Base-by-base conservation (phyloP, 2,888 invertebrate species). In the Coecobrya sp. region DNA sequence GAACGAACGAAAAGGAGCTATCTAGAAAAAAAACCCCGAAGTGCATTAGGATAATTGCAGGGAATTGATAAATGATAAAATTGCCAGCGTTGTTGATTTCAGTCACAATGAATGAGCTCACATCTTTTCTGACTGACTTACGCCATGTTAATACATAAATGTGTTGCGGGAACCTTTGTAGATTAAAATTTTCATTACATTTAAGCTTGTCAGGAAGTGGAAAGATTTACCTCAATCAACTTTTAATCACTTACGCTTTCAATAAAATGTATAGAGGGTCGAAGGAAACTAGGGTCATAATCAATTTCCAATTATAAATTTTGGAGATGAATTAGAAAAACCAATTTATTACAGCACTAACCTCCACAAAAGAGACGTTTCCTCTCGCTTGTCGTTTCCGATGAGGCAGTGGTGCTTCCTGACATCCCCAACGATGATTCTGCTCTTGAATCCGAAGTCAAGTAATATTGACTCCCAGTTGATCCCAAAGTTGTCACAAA, bases 321-420 rank as follows among this genome's bases (percentile, higher is more conserved):
- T 36, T 36, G 2, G 36, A 49, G 1, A 49, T 13, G 49, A 13
- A 7, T 49, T 25, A 62, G 68, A 68, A 7, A 68, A 27, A 16
- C n/a, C 8, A 27, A 27, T 10, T 42, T 45, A 4, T 45, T 45
- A 13, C 10, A 49, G 55, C n/a, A 49, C 55, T 85, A 42, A 90
- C 90, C 90, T 86, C 90, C 90, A 86, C 85, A 90, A 90, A 90
- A 90, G 62, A 90, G 65, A 16, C 90, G 90, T 79, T 90, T 90
- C 65, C 90, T 85, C 52, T 85, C 90, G 59, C 90, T 90, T 13
- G 85, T 84, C 85, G 89, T 90, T 62, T 90, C 85, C 10, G 90
- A 90, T 42, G 90, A 90, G 59, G 84, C 62, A n/a, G 62, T 89
- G 30, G 85, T 79, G 45, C 76, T 90, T 16, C 22, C 86, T 36